Conservation (phyloP, 2,113 vertebrate species). For the Tachycineta bicolor region DNA sequence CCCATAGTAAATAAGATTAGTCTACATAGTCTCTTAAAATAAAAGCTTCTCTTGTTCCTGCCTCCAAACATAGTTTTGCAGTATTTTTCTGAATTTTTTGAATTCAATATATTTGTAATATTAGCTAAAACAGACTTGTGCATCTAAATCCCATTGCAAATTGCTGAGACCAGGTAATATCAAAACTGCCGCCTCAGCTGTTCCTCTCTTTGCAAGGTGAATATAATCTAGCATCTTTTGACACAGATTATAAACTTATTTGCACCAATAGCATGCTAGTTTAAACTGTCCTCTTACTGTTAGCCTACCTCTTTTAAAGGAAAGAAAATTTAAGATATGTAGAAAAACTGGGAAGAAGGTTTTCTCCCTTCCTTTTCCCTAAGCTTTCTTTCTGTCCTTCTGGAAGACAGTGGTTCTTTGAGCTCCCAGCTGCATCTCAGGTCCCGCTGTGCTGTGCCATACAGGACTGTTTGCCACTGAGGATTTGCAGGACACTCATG, state of each 20-base stretch:
- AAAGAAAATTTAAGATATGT: neutral
- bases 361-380: neutral
- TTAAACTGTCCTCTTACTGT: neutral
- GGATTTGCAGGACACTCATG: neutral
- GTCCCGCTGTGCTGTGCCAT: fast-evolving
- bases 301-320: neutral
- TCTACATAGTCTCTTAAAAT: neutral
- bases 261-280: neutral
- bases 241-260: neutral
- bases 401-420: neutral
- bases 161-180: neutral
- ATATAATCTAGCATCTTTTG: neutral
- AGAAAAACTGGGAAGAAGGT: neutral
- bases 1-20: neutral
- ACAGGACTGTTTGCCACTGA: neutral
- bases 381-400: neutral
- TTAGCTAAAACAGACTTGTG: neutral
- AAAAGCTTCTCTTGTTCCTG: neutral
- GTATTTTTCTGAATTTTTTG: neutral
- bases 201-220: neutral
- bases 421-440: neutral
- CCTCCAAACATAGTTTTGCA: neutral
- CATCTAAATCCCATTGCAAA: neutral
- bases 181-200: neutral
- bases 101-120: neutral